Evolutionary conservation across 37 sponge, comb jelly and placozoan genomes (phyloP), one percentile per base, ranked within the genome.

Genomic region (Geodia barretti): DNA sequence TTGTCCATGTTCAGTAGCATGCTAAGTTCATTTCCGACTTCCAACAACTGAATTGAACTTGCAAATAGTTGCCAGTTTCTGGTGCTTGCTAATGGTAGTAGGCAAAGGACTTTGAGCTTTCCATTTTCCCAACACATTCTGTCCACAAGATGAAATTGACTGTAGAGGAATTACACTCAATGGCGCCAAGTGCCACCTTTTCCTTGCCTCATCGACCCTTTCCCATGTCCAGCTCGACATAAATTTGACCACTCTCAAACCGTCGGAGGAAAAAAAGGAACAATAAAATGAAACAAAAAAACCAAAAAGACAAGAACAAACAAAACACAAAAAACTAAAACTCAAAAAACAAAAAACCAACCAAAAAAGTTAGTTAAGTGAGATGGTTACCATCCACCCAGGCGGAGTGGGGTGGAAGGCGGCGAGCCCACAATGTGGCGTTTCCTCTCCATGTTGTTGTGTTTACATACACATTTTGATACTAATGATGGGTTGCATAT

Each of bases 111-210:
- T 41, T 62, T 4, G 39, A n/a, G 21, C 77, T 78, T 62, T 7
- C 36, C 61, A 37, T 26, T 29, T 74, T 54, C 1, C 87, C 87
- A 37, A 87, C n/a, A 21, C 74, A 35, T 4, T 80, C 75, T 24
- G 79, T 81, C 87, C 87, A 87, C 5, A 34, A 37, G 21, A 87
- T 33, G 21, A 3, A 40, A 33, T 19, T 74, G 26, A 34, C 62
- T 21, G 26, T 37, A 3, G 1, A 9, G 9, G 43, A 43, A 21
- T 69, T 67, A 76, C 81, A 80, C 38, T 40, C 39, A 21, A 87
- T 75, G 36, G 74, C 73, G 39, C 87, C 87, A 24, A 87, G 25
- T 0, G 80, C 76, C 39, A 87, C 67, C 37, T 74, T 87, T 32
- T 47, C 54, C 14, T 80, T 73, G 29, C 32, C 26, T 2, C 59